Base-by-base conservation (phyloP, 2,113 vertebrate genomes). In the Raja brachyura region DNA sequence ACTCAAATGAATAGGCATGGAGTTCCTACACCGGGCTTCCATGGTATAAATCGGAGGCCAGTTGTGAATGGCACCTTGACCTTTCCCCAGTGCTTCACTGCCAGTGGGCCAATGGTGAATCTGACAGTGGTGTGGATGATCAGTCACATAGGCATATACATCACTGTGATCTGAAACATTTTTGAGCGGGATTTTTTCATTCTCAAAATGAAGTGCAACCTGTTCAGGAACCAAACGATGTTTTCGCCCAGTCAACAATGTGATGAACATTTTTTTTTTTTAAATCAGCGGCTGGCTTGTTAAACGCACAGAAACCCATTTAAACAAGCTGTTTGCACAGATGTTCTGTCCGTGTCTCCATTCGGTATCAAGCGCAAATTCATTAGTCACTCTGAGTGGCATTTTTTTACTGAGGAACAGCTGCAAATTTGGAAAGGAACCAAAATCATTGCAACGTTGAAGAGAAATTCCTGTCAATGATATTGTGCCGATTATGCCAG, bases 371-470 rank as follows among this genome's bases (percentile, higher is more conserved):
- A 92, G 39, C 68, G 2, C 5, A 90, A 73, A 73, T 39, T 73
- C 66, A 74, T 73, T 73, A 73, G 66, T 14, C 22, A 16, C 39
- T 28, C n/a, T 92, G 90, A 70, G 68, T 20, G 70, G 68, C 39
- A 39, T 73, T 39, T 20, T 20, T 73, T 74, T 54, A 73, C 33
- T 25, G 68, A 73, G 33, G 33, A 92, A 92, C 90, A 92, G 66
- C 90, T 92, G 90, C 90, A 74, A 92, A 63, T 73, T 54, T 73
- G 68, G 90, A 70, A 28, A 74, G 2, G 28, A 63, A 59, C 59
- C 83, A 88, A 88, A 88, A 66, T 86, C 59, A 66, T 61, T 63
- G 28, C 59, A 88, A 88, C 83, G 63, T 63, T 88, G 59, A 31
- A n/a, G 4, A 88, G 56, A 66, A 14, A 88, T 31, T 88, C 59